Evolutionary conservation across 2,113 vertebrate genomes (phyloP).

Genomic region (Peromyscus leucopus): DNA sequence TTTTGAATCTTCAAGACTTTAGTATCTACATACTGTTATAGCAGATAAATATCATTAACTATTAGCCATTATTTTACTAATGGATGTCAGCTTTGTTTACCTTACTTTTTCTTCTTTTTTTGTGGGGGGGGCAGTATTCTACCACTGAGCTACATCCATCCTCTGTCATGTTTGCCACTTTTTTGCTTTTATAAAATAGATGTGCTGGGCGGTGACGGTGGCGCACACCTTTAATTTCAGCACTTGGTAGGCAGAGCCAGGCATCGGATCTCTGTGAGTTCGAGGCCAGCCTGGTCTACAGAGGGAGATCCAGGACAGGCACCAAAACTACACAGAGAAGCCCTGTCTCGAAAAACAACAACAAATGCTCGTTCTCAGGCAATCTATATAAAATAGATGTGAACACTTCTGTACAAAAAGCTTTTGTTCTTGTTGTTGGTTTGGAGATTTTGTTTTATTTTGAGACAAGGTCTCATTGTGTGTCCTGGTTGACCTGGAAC

Average conservation of each 20-base stretch:
- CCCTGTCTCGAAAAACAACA: no score
- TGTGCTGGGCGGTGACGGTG: no score
- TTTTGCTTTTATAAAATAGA: background rate
- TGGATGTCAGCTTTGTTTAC: background rate
- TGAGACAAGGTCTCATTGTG: background rate
- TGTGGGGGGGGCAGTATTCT: background rate
- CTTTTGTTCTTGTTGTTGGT: background rate
- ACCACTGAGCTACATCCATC: background rate
- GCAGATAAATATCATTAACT: background rate
- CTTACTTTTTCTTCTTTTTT: background rate
- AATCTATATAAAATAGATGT: background rate
- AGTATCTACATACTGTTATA: background rate
- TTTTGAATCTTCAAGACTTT: background rate
- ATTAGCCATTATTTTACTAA: background rate
- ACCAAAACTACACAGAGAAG: no score
- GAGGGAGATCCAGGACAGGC: no score
- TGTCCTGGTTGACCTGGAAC: background rate
- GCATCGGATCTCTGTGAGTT: no score
- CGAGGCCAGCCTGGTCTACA: no score
- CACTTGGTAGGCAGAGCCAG: no score
- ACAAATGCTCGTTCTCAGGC: no score
- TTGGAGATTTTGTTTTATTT: background rate
- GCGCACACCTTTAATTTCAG: no score
- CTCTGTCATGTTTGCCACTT: background rate
- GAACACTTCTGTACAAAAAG: background rate